Evolutionary conservation across 2,888 invertebrate genomes (phyloP).

Genomic region (Melolontha melolontha): DNA sequence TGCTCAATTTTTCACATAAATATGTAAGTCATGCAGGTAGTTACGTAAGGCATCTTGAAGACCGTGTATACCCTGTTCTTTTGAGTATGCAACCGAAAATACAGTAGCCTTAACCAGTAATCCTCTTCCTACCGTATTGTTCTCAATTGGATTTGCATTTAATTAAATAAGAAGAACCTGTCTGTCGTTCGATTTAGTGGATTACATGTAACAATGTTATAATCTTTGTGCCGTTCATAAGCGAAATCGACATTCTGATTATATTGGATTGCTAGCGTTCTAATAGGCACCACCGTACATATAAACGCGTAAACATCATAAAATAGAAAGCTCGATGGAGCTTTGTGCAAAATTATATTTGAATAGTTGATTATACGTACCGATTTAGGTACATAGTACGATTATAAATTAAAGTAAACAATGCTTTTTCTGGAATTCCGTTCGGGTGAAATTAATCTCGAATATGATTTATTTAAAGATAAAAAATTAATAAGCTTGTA

Average conservation of each 20-base stretch:
- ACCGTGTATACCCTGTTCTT: background rate
- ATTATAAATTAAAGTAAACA: no score
- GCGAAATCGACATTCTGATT: conserved; percentile 11
- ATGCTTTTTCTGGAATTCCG: no score
- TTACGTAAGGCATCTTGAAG: no score
- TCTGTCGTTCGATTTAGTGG: conserved; percentile 15
- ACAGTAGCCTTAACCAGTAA: conserved; percentile 16
- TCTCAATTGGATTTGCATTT: conserved; percentile 38
- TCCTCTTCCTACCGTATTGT: conserved; percentile 10
- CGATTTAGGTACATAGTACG: background rate
- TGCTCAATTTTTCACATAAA: no score
- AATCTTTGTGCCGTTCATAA: conserved; percentile 12
- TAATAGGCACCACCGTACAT: no score
- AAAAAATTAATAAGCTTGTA: no score
- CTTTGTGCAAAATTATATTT: conserved; percentile 8
- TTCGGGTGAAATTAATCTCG: no score
- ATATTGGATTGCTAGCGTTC: no score
- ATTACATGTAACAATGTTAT: conserved; percentile 15
- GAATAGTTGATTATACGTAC: conserved; percentile 1
- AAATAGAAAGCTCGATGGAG: background rate
- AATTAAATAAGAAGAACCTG: conserved; percentile 38
- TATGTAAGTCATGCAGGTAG: no score
- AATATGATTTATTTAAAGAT: no score
- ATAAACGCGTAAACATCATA: no score
- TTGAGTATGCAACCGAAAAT: conserved; percentile 14